Conservation (phyloP, 2,888 invertebrate genomes). For the Anarsia innoxiella region DNA sequence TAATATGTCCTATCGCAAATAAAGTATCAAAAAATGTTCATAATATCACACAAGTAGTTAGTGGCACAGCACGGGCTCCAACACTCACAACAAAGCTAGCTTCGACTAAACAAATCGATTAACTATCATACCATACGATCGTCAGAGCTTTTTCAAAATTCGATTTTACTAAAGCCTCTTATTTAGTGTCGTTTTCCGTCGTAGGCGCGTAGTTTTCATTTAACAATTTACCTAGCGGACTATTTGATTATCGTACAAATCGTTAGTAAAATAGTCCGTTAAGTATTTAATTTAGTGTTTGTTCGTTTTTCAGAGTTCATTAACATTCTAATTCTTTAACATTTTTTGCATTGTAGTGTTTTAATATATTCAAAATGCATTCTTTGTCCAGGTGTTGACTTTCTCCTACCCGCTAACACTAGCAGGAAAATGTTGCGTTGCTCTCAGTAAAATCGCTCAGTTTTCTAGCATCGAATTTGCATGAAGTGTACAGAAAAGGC, state of each 20-base stretch:
- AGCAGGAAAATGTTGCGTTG: slow-evolving; percentile 75
- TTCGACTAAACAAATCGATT: slow-evolving; percentile 66
- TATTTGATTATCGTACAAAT: slow-evolving; percentile 20
- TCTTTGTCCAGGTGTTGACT: slow-evolving; percentile 73
- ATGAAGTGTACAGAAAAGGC: slow-evolving; percentile 56
- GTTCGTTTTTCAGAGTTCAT: slow-evolving; percentile 42
- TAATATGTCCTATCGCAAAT: no score
- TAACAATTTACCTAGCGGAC: slow-evolving; percentile 43
- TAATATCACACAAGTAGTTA: slow-evolving; percentile 37
- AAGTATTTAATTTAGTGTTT: slow-evolving; percentile 35
- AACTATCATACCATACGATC: slow-evolving; percentile 48
- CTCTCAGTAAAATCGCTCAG: slow-evolving; percentile 49
- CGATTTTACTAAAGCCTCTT: slow-evolving; percentile 24
- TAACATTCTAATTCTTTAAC: slow-evolving; percentile 62
- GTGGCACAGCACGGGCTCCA: slow-evolving; percentile 40
- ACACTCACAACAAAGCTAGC: slow-evolving; percentile 58
- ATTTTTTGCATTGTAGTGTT: slow-evolving; percentile 71
- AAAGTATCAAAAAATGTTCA: no score
- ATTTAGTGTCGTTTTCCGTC: slow-evolving; percentile 65
- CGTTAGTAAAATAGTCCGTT: background rate
- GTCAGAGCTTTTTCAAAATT: slow-evolving; percentile 19
- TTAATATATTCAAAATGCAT: slow-evolving; percentile 66
- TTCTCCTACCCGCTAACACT: slow-evolving; percentile 72
- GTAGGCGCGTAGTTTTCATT: slow-evolving; percentile 34
- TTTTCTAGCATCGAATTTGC: slow-evolving; percentile 44